Percentiles rank a stretch among this genome's conserved stretches.
These are phyloP conservation scores for Lasioglossum leucozonium DNA, from an alignment of 2,888 invertebrate species.

Conservation along the genomic window DNA sequence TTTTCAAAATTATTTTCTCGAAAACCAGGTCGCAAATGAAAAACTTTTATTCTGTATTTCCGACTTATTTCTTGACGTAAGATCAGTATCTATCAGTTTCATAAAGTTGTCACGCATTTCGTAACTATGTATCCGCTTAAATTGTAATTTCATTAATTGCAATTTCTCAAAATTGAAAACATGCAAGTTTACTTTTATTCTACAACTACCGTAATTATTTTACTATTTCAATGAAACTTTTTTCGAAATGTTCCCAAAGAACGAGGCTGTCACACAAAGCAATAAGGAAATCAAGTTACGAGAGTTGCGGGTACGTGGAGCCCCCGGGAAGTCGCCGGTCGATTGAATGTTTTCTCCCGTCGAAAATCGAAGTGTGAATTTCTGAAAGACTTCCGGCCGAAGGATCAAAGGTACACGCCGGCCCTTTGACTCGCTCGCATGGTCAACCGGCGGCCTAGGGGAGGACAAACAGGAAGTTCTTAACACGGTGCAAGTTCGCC, in stretches of 20 bases:
- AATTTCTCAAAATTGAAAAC: no score
- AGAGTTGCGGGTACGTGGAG: neutral
- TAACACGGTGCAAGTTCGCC: neutral
- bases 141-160: no score
- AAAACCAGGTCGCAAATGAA: no score
- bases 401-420: neutral
- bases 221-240: neutral
- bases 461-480: conserved; percentile 13
- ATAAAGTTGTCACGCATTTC: no score
- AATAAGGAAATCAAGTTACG: neutral
- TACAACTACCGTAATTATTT: neutral
- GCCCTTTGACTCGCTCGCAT: neutral
- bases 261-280: neutral
- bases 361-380: neutral
- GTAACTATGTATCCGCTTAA: no score
- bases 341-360: neutral
- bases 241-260: neutral
- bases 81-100: no score
- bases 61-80: no score
- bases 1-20: no score
- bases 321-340: neutral
- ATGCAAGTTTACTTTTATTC: no score
- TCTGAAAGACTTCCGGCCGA: neutral
- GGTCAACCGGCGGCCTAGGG: neutral
- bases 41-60: no score